Percentiles rank a stretch among this genome's conserved stretches.
Evolutionary conservation across 2,113 vertebrate species (phyloP).

Genomic region (Dasypus novemcinctus): DNA sequence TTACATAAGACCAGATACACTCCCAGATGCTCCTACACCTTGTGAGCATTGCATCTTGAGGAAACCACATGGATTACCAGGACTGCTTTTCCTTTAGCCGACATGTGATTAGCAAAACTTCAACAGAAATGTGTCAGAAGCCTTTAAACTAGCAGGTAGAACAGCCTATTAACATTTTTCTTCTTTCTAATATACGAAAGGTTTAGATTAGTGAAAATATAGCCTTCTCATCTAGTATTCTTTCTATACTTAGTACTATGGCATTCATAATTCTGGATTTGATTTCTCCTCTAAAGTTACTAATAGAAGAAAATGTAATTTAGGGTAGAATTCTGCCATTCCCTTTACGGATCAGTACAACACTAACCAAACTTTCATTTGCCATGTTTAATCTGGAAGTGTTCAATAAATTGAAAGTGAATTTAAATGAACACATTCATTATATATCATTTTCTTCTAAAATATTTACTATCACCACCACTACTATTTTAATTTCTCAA

Average conservation of each 20-base stretch:
- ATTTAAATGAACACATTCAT: background rate
- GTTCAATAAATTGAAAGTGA: slow-evolving; percentile 19
- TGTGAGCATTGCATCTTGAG: background rate
- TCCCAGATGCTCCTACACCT: background rate
- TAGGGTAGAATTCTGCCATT: background rate
- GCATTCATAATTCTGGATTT: slow-evolving; percentile 16
- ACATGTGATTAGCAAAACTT: background rate
- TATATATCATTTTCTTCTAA: background rate
- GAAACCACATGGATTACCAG: background rate
- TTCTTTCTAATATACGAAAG: background rate
- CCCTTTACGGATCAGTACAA: background rate
- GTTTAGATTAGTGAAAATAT: background rate
- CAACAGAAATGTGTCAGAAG: background rate
- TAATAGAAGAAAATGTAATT: background rate
- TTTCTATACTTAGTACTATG: background rate
- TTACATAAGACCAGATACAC: background rate
- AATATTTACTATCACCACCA: background rate
- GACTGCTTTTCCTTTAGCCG: background rate
- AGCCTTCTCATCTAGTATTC: slow-evolving; percentile 6
- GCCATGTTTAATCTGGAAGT: background rate
- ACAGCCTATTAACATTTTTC: background rate
- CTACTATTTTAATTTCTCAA: background rate
- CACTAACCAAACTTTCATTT: background rate
- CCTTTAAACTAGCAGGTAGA: background rate
- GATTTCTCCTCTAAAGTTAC: background rate